These are phyloP conservation scores for Actinopyga echinites DNA, from an alignment of 53 echinoderm and acorn worm species.

Conservation along the genomic window DNA sequence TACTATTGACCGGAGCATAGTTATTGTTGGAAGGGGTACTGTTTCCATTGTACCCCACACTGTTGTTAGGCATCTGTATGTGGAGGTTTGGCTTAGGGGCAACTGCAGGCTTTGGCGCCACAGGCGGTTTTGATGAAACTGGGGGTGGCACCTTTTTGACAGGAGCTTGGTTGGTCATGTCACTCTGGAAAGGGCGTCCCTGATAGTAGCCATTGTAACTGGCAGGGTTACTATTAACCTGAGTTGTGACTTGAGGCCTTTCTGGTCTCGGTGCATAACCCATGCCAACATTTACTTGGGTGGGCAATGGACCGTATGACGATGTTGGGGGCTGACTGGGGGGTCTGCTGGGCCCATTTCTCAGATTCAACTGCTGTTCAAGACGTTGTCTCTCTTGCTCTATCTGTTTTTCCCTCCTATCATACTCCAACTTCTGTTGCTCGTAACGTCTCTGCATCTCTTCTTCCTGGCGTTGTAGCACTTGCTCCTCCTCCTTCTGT, in stretches of 20 bases:
- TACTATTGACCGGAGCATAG: constrained; percentile 19
- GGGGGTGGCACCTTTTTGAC: constrained; percentile 47
- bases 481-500: constrained; percentile 50
- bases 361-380: constrained; percentile 72
- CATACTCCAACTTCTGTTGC: constrained; percentile 81
- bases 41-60: background rate
- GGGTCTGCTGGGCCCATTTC: background rate
- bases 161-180: constrained; percentile 11
- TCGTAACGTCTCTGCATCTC: constrained; percentile 66
- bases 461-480: constrained; percentile 56
- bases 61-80: background rate
- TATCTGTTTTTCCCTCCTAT: constrained; percentile 77
- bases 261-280: constrained; percentile 72
- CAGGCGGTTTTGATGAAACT: constrained; percentile 46
- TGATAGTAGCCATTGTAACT: constrained; percentile 26
- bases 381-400: constrained; percentile 78
- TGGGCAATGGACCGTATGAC: background rate
- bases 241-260: constrained; percentile 41
- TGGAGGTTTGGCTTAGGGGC: constrained; percentile 39
- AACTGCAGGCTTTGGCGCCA: constrained; percentile 70
- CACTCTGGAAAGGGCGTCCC: constrained; percentile 9
- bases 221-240: background rate
- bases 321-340: background rate
- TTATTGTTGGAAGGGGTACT: constrained; percentile 18
- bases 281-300: constrained; percentile 64